Evolutionary conservation across 2,888 invertebrate species (phyloP), one percentile per base, ranked within the genome.

Genomic region (Acleris sparsana): DNA sequence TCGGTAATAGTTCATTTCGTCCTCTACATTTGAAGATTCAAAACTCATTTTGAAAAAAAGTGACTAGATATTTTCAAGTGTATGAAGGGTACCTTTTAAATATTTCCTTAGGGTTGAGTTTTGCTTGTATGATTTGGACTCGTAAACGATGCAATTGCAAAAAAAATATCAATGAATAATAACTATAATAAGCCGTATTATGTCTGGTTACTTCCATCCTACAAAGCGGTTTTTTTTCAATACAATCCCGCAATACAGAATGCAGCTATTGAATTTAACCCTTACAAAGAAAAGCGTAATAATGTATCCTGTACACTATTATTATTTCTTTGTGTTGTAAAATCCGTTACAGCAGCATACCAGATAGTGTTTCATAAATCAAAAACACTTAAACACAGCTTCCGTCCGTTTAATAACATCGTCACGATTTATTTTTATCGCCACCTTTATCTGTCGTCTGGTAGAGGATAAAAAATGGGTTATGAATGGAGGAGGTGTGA

Each of bases 321-420:
- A 64, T 64, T 49, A 39, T 53, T 44, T 29, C 51, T 56, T 65
- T 61, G 60, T 65, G 33, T 55, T 44, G 60, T 49, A 56, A 44
- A 65, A 49, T 25, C 60, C 60, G 51, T 61, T 56, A 51, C 55
- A 49, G 43, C 53, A 22, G 48, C 44, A 51, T 46, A 29, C 59
- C 62, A 53, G 59, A 44, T 61, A 51, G 60, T 60, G 65, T 65
- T 60, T 51, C 60, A 65, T 65, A 65, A 61, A 65, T 65, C 60
- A 60, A 65, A 64, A 61, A 61, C 60, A 56, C 60, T 65, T 61
- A 65, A 65, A 65, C 65, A 60, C 44, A 53, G 65, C 65, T 65
- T 65, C 65, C 65, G 65, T 65, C 55, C 44, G 60, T 61, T 65
- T 65, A 65, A 65, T 61, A 65, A 65, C 65, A 60, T 44, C 64